Conservation (phyloP, 2,113 vertebrate species). For the Chitala chitala region DNA sequence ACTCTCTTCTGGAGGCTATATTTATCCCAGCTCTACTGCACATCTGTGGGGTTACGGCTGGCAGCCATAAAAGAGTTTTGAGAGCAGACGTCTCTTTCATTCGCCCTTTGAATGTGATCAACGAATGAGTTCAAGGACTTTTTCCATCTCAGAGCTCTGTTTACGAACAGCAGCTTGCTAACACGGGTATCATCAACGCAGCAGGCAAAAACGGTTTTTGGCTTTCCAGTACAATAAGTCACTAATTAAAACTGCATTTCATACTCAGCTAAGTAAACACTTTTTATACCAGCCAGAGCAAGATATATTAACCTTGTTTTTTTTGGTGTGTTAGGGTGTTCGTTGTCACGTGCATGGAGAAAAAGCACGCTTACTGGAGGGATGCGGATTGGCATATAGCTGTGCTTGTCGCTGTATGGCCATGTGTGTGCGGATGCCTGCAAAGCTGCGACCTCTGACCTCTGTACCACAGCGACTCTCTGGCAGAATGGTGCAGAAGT, state of each 20-base stretch:
- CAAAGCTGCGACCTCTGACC: background rate
- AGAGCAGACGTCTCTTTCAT: slow-evolving; percentile 10
- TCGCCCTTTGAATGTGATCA: background rate
- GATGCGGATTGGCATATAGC: no score
- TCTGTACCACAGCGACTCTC: background rate
- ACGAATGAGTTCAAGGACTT: background rate
- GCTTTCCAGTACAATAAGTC: no score
- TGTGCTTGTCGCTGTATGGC: no score
- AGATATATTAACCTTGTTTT: no score
- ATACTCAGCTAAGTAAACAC: no score
- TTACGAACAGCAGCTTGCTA: background rate
- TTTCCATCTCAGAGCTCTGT: background rate
- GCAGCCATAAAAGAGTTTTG: background rate
- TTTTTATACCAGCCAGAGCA: no score
- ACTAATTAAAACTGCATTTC: no score
- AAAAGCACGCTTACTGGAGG: no score
- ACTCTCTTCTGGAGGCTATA: background rate
- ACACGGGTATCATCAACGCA: no score
- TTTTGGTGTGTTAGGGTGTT: no score
- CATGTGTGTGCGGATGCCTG: background rate
- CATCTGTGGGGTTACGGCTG: slow-evolving; percentile 9
- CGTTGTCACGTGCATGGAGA: no score
- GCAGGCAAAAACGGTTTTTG: no score
- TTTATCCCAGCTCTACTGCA: background rate
- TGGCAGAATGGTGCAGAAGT: background rate